phyloP scores from a whole-genome alignment of 2,888 invertebrate genomes.

The Tuta absoluta region DNA sequence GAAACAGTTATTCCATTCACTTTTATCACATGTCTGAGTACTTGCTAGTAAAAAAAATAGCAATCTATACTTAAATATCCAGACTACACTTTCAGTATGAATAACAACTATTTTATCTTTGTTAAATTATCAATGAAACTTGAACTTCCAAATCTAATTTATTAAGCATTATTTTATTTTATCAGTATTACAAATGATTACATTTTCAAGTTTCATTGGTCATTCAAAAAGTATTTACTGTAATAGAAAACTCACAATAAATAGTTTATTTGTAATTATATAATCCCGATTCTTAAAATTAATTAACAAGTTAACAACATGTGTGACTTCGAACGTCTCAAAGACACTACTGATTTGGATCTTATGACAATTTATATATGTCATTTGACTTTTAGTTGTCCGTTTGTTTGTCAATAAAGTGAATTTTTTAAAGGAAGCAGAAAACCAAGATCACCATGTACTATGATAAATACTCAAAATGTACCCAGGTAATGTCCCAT shows the following conservation, averaged over 20 bases:
- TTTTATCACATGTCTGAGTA: constrained; percentile 2
- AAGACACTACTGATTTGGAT: not conserved
- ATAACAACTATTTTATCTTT: not conserved
- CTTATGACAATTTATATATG: not conserved
- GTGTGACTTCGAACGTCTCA: not conserved
- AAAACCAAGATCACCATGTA: too few relatives aligned
- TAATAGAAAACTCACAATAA: not conserved
- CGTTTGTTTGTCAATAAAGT: constrained; percentile 5
- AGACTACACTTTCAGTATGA: not conserved
- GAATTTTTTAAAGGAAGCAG: too few relatives aligned
- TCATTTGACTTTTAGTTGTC: not conserved
- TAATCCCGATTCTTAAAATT: not conserved
- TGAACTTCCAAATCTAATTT: not conserved
- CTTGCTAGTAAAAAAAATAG: not conserved
- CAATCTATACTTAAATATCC: too few relatives aligned
- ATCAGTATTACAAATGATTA: not conserved
- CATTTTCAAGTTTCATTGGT: not conserved
- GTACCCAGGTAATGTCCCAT: too few relatives aligned
- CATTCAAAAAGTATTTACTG: not conserved
- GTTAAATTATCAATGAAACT: not conserved
- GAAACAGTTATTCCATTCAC: not conserved
- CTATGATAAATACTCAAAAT: too few relatives aligned
- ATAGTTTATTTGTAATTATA: not conserved
- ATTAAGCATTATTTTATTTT: too few relatives aligned
- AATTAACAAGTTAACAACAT: not conserved